Conservation (phyloP, 1,140 invertebrate genomes). For the Branchinecta lynchi region DNA sequence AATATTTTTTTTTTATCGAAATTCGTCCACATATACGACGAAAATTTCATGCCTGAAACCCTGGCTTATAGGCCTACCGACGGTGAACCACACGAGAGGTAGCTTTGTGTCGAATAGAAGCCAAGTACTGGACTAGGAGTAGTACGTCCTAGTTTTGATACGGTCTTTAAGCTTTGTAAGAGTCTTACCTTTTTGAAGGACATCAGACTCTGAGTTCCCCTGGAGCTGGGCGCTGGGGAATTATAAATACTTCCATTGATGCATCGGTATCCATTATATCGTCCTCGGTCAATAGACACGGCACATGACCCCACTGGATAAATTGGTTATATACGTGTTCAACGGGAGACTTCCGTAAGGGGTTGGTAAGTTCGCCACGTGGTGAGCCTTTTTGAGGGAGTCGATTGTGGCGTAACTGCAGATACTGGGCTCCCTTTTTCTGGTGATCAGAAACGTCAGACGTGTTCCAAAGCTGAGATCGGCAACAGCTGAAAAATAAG, state of each 20-base stretch:
- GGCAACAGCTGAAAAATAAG: not conserved
- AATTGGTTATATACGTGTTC: not conserved
- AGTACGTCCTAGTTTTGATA: too few species aligned
- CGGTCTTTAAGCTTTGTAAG: too few species aligned
- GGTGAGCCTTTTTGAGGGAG: not conserved
- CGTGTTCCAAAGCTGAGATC: not conserved
- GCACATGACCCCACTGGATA: not conserved
- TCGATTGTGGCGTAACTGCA: not conserved
- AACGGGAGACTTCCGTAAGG: not conserved
- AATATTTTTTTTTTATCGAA: too few species aligned
- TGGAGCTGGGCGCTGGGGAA: not conserved
- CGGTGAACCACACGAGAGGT: too few species aligned
- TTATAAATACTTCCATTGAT: not conserved
- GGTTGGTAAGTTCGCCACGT: not conserved
- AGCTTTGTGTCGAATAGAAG: too few species aligned
- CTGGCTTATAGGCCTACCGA: too few species aligned
- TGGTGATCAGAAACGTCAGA: not conserved
- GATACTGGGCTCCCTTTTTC: not conserved
- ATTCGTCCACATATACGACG: too few species aligned
- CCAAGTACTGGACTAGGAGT: too few species aligned
- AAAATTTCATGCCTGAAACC: too few species aligned
- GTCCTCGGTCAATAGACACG: not conserved
- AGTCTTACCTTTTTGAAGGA: not conserved
- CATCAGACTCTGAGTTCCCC: not conserved
- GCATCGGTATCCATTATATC: not conserved